phyloP scores from a whole-genome alignment of 2,797 vertebrate species.

The Lemur catta region DNA sequence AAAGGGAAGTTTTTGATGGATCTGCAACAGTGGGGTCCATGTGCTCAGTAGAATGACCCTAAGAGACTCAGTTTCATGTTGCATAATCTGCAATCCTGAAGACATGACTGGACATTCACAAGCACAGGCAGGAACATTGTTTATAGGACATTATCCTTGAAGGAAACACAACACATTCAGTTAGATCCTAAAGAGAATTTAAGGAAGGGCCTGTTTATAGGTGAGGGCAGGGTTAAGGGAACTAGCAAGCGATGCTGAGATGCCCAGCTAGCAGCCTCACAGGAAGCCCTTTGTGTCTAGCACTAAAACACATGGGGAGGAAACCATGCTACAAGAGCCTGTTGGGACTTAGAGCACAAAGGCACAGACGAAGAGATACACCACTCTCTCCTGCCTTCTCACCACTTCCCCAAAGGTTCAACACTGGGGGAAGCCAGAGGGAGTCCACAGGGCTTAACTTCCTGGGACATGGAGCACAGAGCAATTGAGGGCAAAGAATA shows the following conservation, averaged over 20 bases:
- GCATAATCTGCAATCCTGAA: neutral
- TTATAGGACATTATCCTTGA: neutral
- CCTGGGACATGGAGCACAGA: neutral
- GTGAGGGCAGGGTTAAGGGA: neutral
- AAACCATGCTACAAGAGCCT: neutral
- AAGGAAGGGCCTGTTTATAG: neutral
- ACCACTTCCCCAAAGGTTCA: neutral
- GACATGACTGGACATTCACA: neutral
- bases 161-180: neutral
- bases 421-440: neutral
- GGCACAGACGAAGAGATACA: neutral
- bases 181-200: neutral
- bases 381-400: neutral
- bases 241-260: neutral
- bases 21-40: neutral
- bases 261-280: accelerated
- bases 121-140: neutral
- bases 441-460: neutral
- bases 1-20: neutral
- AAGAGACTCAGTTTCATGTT: neutral
- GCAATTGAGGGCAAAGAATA: neutral
- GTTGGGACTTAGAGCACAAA: too few species aligned
- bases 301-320: neutral
- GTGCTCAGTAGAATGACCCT: neutral
- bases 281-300: neutral